These are phyloP conservation scores for Bombus confusus DNA, from an alignment of 1,140 invertebrate species.

Conservation along the genomic window DNA sequence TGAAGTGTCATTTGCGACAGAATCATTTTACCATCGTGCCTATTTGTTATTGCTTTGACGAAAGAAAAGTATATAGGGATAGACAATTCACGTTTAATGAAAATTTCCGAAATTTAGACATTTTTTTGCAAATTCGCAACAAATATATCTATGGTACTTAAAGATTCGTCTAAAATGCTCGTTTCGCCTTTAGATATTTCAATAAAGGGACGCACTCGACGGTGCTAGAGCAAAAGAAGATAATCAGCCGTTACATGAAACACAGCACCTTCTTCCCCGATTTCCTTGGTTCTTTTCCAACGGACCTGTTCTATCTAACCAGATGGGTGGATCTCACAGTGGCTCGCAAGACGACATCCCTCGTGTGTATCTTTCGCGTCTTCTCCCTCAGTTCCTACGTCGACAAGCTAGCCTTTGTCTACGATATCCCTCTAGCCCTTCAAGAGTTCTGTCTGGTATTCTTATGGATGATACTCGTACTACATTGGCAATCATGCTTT, in stretches of 20 bases:
- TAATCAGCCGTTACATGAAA: conserved; percentile 68
- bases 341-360: conserved; percentile 62
- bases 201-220: conserved; percentile 66
- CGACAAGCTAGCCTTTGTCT: conserved; percentile 55
- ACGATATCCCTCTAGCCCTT: conserved; percentile 46
- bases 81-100: neutral
- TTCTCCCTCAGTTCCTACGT: conserved; percentile 71
- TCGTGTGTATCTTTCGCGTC: conserved; percentile 72
- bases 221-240: conserved; percentile 65
- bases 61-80: neutral
- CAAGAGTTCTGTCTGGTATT: conserved; percentile 68
- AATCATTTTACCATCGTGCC: neutral
- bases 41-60: neutral
- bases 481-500: conserved; percentile 78
- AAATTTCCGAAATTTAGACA: neutral
- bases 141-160: too few relatives aligned
- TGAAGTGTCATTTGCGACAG: neutral
- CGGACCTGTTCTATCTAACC: conserved; percentile 68
- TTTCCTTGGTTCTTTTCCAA: conserved; percentile 74
- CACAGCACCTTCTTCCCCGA: conserved; percentile 72
- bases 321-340: conserved; percentile 59
- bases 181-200: conserved; percentile 68
- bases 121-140: neutral
- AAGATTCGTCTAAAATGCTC: neutral
- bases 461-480: conserved; percentile 66